A percentile compares a stretch with the other conserved stretches of the same genome.
Evolutionary conservation across 2,113 vertebrate genomes (phyloP).

Genomic region (Centropus bengalensis): DNA sequence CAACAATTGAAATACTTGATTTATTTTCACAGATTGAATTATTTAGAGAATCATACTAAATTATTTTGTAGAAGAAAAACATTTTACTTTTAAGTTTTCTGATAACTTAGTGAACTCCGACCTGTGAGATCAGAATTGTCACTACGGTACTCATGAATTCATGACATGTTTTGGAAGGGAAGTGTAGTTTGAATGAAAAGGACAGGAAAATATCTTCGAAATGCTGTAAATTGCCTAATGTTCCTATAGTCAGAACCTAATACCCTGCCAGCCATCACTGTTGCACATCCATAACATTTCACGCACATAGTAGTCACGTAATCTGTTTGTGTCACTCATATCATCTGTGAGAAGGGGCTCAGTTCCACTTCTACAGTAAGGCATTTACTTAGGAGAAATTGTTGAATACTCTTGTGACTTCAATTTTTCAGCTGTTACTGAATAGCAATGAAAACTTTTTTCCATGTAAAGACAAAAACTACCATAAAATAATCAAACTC

Average conservation of each 20-base stretch:
- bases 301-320: background rate
- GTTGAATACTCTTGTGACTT: background rate
- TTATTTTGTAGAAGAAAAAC: background rate
- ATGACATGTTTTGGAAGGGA: background rate
- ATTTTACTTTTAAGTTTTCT: background rate
- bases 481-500: background rate
- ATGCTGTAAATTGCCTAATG: background rate
- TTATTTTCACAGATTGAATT: background rate
- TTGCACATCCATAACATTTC: background rate
- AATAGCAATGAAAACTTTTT: background rate
- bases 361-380: background rate
- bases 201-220: background rate
- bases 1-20: background rate
- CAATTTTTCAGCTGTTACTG: background rate
- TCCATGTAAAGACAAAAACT: background rate
- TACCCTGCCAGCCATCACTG: background rate
- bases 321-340: background rate
- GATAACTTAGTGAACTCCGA: background rate
- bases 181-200: background rate
- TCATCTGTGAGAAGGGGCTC: background rate
- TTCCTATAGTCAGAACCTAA: background rate
- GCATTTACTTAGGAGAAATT: background rate
- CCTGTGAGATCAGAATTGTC: background rate
- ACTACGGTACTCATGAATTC: background rate
- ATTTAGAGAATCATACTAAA: background rate